phyloP scores from a whole-genome alignment of 2,888 invertebrate species.

The Metallyticus violacea region DNA sequence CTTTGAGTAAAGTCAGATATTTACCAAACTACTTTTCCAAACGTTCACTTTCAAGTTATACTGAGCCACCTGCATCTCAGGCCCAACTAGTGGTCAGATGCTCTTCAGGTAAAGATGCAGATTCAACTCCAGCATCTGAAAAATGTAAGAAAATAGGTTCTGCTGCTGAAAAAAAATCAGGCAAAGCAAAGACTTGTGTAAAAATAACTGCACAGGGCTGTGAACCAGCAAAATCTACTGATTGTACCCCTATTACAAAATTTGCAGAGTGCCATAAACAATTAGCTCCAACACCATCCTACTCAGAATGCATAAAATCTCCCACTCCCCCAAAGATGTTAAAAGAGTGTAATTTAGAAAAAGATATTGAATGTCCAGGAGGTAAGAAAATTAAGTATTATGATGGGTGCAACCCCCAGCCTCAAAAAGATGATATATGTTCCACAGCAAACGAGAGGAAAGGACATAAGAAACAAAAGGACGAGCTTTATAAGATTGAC shows the following conservation, averaged over 20 bases:
- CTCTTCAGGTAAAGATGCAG: background rate
- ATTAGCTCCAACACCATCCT: background rate
- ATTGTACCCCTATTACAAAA: background rate
- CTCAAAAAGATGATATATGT: background rate
- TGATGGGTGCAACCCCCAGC: background rate
- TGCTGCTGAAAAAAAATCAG: background rate
- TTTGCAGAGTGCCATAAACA: background rate
- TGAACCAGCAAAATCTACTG: background rate
- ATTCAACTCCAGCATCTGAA: background rate
- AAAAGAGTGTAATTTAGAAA: background rate
- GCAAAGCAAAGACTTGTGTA: background rate
- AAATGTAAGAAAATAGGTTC: background rate
- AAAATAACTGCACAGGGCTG: background rate
- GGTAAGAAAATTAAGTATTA: background rate
- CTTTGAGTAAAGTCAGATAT: background rate
- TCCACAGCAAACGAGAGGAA: background rate
- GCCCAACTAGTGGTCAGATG: background rate
- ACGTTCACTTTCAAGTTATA: background rate
- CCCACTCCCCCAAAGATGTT: background rate
- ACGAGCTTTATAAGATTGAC: background rate
- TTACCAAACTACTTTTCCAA: background rate
- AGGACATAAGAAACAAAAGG: background rate
- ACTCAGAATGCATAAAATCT: background rate
- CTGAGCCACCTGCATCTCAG: background rate
- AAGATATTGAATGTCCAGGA: background rate